Conservation (phyloP, 2,797 vertebrate genomes). For the Tamandua tetradactyla region DNA sequence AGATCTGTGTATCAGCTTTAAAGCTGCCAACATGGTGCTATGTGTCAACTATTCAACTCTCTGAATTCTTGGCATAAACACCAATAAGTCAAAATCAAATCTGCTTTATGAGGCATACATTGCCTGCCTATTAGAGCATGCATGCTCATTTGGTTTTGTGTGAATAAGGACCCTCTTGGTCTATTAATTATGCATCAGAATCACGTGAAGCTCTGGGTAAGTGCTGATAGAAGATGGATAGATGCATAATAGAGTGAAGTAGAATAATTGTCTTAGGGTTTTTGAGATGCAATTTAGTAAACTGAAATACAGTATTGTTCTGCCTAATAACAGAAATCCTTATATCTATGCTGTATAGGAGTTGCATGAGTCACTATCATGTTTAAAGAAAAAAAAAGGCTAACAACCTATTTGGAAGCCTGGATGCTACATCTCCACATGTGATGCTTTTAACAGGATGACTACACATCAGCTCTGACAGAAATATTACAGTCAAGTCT, state of each 20-base stretch:
- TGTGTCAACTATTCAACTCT: constrained; percentile 49
- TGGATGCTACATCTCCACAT: constrained; percentile 41
- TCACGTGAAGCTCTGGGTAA: not conserved
- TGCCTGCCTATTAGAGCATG: constrained; percentile 50
- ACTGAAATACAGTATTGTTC: constrained; percentile 56
- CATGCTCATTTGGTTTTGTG: constrained; percentile 49
- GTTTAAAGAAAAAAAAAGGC: constrained; percentile 51
- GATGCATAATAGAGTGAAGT: not conserved
- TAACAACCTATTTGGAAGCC: constrained; percentile 62
- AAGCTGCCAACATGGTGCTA: constrained; percentile 43
- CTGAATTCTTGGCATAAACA: constrained; percentile 62
- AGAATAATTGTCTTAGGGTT: constrained; percentile 23
- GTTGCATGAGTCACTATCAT: constrained; percentile 62
- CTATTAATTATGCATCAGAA: constrained; percentile 61
- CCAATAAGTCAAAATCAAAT: constrained; percentile 73
- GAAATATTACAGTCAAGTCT: constrained; percentile 58
- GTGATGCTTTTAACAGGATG: constrained; percentile 67
- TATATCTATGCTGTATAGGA: constrained; percentile 40
- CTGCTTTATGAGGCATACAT: constrained; percentile 67
- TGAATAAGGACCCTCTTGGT: constrained; percentile 51
- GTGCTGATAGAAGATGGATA: not conserved
- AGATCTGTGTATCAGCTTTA: constrained; percentile 64
- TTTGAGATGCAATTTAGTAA: not conserved
- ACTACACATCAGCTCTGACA: not conserved
- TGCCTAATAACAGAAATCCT: constrained; percentile 47